These are phyloP conservation scores for Hippocampus zosterae DNA, from an alignment of 2,113 vertebrate species.

Conservation along the genomic window DNA sequence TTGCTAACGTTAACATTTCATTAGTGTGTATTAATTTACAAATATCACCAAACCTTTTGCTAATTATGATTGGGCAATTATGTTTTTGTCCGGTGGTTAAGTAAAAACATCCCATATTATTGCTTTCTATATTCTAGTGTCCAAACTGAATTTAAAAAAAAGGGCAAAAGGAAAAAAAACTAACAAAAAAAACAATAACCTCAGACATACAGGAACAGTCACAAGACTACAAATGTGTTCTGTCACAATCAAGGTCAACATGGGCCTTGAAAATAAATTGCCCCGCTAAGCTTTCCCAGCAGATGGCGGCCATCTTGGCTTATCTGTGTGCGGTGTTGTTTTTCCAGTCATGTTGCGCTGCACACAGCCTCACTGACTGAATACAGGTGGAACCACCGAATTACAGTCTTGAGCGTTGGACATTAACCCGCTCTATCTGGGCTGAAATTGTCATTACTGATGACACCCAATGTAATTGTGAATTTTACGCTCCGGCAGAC, in stretches of 20 bases:
- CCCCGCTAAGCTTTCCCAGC: conserved; percentile 76
- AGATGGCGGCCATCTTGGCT: conserved; percentile 83
- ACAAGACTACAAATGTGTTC: conserved; percentile 19
- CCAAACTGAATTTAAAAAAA: background rate
- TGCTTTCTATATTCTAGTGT: background rate
- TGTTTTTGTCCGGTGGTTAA: background rate
- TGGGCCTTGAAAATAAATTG: conserved; percentile 78
- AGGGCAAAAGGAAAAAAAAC: background rate
- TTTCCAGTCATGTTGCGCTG: conserved; percentile 58
- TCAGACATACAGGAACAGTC: background rate
- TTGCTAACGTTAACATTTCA: too few species aligned
- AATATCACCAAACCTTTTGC: background rate
- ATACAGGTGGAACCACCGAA: conserved; percentile 89
- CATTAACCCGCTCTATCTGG: conserved; percentile 89
- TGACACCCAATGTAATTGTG: conserved; percentile 94
- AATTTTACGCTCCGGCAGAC: conserved; percentile 91
- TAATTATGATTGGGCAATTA: background rate
- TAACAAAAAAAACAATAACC: background rate
- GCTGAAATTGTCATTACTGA: conserved; percentile 97
- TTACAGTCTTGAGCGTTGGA: conserved; percentile 83
- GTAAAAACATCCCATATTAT: background rate
- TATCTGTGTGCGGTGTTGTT: conserved; percentile 74
- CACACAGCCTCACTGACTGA: conserved; percentile 73
- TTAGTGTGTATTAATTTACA: background rate
- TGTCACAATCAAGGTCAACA: conserved; percentile 68